Evolutionary conservation across 2,797 vertebrate genomes (phyloP), one percentile per base, ranked within the genome.

Genomic region (Numenius phaeopus): DNA sequence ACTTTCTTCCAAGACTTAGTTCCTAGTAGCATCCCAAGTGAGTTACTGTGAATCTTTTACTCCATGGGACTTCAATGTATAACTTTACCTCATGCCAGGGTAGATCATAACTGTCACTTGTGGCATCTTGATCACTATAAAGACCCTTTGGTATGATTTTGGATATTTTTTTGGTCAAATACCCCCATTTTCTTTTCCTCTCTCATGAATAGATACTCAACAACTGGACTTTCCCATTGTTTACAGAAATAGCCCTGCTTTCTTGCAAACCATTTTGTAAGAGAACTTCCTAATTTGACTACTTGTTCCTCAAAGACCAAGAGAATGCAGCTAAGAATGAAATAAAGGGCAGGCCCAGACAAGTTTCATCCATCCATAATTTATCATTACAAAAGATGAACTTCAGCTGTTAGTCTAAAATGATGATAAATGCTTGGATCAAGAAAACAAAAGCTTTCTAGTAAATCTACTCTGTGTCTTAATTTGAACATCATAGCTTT

Each of bases 381-480:
- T 97, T 93, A 89, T 93, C 72, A 85, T 94, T 89, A 70, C 79
- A 85, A 89, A 96, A 83, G 78, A 94, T 89, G 83, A 96, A 81
- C 69, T 93, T 65, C 91, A 91, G 67, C 89, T 94, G 61, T 78
- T 96, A 75, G 19, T 65, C 78, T 91, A 87, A 96, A 93, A 94
- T 89, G 39, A 75, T 89, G 75, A 94, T 96, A 87, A 96, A 92
- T 91, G 67, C 34, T 80, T 87, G 71, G 72, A 94, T 92, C 42
- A 79, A 83, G 71, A 71, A 89, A 95, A 95, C 73, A 91, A 91
- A 94, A 92, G 58, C 85, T 96, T 96, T 96, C 94, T 96, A 97
- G 94, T 91, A 97, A 97, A 80, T 83, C 52, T 90, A 27, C 37
- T 87, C n/a, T 67, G 18, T 78, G 42, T 81, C 87, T 78, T 82